Conservation (phyloP, 2,888 invertebrate genomes). For the Erebia epiphron region DNA sequence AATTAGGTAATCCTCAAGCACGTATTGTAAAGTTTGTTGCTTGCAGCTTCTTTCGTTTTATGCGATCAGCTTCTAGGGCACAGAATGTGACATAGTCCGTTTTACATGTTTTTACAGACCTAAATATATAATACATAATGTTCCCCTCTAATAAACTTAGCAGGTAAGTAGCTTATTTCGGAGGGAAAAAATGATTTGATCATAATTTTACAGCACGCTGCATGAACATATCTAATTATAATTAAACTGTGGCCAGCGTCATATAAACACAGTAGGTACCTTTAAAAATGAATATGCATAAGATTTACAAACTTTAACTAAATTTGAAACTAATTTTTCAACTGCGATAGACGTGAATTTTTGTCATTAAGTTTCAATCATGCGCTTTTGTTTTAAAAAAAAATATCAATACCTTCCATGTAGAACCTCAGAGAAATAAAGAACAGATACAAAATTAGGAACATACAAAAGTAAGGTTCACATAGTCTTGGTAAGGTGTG, state of each 20-base stretch:
- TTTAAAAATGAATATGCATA: background rate
- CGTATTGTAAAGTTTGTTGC: too few species aligned
- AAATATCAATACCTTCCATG: background rate
- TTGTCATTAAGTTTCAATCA: background rate
- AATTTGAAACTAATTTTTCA: background rate
- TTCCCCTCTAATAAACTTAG: background rate
- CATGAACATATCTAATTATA: background rate
- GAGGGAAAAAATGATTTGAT: background rate
- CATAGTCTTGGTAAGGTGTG: background rate
- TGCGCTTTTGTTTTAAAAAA: background rate
- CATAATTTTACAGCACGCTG: background rate
- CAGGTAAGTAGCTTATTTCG: background rate
- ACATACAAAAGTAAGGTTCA: background rate
- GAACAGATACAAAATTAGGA: slow-evolving; percentile 4
- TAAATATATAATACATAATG: background rate
- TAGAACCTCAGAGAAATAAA: background rate
- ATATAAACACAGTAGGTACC: background rate
- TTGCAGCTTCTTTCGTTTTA: too few species aligned
- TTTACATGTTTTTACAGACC: too few species aligned
- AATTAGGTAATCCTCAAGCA: too few species aligned
- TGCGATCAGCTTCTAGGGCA: too few species aligned
- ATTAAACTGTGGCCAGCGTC: background rate
- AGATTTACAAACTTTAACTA: background rate
- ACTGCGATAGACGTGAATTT: background rate
- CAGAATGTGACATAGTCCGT: too few species aligned